A percentile compares a stretch with the other conserved stretches of the same genome.
Conservation (phyloP, 2,113 vertebrate genomes). For the Acanthochromis polyacanthus region DNA sequence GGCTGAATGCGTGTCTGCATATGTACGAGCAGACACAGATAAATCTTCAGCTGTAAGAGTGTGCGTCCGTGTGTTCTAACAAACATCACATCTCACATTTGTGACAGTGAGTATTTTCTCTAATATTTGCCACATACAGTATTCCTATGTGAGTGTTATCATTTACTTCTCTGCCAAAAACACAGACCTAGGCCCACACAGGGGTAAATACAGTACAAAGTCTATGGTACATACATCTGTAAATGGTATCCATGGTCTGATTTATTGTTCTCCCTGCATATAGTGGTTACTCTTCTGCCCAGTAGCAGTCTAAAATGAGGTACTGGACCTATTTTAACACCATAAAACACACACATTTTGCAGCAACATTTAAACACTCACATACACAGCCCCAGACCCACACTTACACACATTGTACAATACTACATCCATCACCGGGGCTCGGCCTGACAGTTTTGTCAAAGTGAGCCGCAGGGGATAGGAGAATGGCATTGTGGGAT, state of each 20-base stretch:
- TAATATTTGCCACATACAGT: constrained; percentile 9
- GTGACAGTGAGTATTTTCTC: constrained; percentile 39
- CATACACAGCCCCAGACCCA: constrained; percentile 1
- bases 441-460: constrained; percentile 76
- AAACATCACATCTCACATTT: background rate
- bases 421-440: constrained; percentile 72
- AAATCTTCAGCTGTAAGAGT: constrained; percentile 16
- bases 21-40: constrained; percentile 29
- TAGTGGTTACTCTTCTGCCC: background rate
- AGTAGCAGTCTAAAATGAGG: background rate
- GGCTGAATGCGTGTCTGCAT: constrained; percentile 49
- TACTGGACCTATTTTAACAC: background rate
- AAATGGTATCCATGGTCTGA: background rate
- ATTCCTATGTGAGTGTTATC: background rate
- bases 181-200: background rate
- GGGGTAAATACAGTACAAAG: background rate
- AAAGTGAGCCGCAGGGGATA: constrained; percentile 75
- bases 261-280: background rate
- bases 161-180: constrained; percentile 3
- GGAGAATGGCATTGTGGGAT: constrained; percentile 72
- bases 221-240: background rate
- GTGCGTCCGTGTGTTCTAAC: background rate
- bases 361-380: constrained; percentile 13
- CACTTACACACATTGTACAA: constrained; percentile 39
- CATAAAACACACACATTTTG: background rate